Evolutionary conservation across 2,797 vertebrate genomes (phyloP).

Genomic region (Miichthys miiuy): DNA sequence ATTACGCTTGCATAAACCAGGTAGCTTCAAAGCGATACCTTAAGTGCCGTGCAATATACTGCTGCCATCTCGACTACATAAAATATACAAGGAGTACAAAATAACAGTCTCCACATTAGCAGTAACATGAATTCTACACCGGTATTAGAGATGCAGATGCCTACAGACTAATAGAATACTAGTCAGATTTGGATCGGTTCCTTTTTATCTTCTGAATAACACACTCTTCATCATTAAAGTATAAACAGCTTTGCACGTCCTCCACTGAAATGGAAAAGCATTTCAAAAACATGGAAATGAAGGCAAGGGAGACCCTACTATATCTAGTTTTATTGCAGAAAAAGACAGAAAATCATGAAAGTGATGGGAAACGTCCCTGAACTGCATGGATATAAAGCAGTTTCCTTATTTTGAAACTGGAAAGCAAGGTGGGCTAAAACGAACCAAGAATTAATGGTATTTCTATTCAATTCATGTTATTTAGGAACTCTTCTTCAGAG

Average conservation of each 20-base stretch:
- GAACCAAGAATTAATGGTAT: constrained; percentile 9
- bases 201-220: constrained; percentile 51
- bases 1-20: constrained; percentile 60
- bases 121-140: constrained; percentile 8
- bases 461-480: constrained; percentile 15
- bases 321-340: constrained; percentile 17
- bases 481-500: not conserved
- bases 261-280: constrained; percentile 34
- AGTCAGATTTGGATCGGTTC: constrained; percentile 41
- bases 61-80: constrained; percentile 6
- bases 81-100: constrained; percentile 44
- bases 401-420: constrained; percentile 10
- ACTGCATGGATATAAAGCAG: constrained; percentile 5
- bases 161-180: constrained; percentile 25
- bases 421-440: constrained; percentile 9
- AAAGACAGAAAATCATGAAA: constrained; percentile 42
- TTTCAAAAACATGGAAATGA: constrained; percentile 69
- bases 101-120: constrained; percentile 37
- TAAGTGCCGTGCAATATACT: constrained; percentile 45
- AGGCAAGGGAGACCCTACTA: constrained; percentile 20
- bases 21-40: constrained; percentile 66
- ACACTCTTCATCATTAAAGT: constrained; percentile 52
- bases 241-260: constrained; percentile 52
- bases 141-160: constrained; percentile 38
- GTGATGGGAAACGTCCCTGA: constrained; percentile 37